These are phyloP conservation scores for Macroramphosus scolopax DNA, from an alignment of 2,797 vertebrate species.

Conservation along the genomic window DNA sequence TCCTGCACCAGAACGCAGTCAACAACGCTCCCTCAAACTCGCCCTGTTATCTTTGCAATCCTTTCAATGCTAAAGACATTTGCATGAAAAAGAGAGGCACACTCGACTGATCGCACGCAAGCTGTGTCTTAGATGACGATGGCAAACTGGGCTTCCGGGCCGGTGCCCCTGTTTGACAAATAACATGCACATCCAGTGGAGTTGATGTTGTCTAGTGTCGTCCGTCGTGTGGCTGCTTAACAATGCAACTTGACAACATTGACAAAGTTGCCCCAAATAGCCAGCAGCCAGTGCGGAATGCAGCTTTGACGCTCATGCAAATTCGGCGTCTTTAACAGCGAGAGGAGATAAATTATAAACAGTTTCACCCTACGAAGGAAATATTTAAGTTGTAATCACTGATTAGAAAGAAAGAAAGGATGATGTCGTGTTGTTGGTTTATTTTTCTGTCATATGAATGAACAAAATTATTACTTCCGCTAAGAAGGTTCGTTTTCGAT, in stretches of 20 bases:
- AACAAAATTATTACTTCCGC: no score
- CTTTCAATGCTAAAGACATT: slow-evolving; percentile 38
- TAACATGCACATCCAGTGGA: slow-evolving; percentile 16
- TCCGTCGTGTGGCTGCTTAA: slow-evolving; percentile 1
- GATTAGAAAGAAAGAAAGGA: neutral
- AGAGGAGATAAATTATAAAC: neutral
- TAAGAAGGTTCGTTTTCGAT: no score
- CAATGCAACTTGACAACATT: slow-evolving; percentile 3
- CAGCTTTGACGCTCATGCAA: slow-evolving; percentile 2
- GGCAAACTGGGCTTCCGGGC: slow-evolving; percentile 28
- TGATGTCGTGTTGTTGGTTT: neutral
- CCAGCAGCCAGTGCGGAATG: slow-evolving; percentile 5
- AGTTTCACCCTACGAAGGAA: neutral
- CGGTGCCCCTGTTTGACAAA: slow-evolving; percentile 36
- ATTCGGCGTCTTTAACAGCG: neutral
- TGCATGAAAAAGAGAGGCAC: slow-evolving; percentile 42
- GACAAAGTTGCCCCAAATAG: slow-evolving; percentile 18
- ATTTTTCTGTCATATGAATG: no score
- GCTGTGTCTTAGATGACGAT: slow-evolving; percentile 26
- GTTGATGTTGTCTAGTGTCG: slow-evolving; percentile 10
- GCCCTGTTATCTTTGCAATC: slow-evolving; percentile 19
- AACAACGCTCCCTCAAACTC: slow-evolving; percentile 14
- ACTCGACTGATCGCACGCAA: slow-evolving; percentile 38
- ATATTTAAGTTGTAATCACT: neutral
- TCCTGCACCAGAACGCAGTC: slow-evolving; percentile 23